Evolutionary conservation across 2,797 vertebrate species (phyloP), one percentile per base, ranked within the genome.

Genomic region (Syncerus caffer): DNA sequence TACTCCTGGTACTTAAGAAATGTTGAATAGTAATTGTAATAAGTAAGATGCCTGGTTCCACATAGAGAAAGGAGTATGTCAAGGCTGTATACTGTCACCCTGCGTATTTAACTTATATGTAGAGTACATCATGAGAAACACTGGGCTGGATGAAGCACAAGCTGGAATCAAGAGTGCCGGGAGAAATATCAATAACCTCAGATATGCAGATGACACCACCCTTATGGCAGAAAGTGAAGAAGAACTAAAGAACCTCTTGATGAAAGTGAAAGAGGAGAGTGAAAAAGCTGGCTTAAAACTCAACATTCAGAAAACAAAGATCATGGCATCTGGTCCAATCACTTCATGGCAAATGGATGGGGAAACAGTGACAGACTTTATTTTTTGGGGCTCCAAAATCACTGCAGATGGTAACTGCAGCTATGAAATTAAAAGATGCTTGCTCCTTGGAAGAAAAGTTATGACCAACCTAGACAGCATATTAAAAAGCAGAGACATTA

Each of bases 1-100:
- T 29, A 92, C 82, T 55, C 23, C 47, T 85, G 74, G 51, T 2
- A 79, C n/a, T 93, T 89, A 8, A 85, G 80, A 85, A 78, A 93
- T 71, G 10, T 25, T 45, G 53, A 90, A 51, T 8, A 83, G 62
- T 42, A 57, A 90, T 74, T 64, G 80, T 27, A 84, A 85, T 4
- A 29, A 85, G 21, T 19, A 86, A 89, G 47, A 31, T 3, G 71
- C 19, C 34, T 38, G 19, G 34, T 38, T 71, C 34, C n/a, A 71
- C 38, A 71, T 3, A 71, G 67, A 5, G 34, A 71, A 71, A 38
- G 67, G 19, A 71, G 67, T 38, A 21, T 1, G 0, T 71, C 67
- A 23, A 71, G 34, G 19, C 11, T 71, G 19, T 13, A 38, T 71
- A 38, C 34, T 71, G 34, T 71, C 67, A 71, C 67, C 67, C 34